phyloP scores from a whole-genome alignment of 2,888 invertebrate species.

The Drosophila helvetica region DNA sequence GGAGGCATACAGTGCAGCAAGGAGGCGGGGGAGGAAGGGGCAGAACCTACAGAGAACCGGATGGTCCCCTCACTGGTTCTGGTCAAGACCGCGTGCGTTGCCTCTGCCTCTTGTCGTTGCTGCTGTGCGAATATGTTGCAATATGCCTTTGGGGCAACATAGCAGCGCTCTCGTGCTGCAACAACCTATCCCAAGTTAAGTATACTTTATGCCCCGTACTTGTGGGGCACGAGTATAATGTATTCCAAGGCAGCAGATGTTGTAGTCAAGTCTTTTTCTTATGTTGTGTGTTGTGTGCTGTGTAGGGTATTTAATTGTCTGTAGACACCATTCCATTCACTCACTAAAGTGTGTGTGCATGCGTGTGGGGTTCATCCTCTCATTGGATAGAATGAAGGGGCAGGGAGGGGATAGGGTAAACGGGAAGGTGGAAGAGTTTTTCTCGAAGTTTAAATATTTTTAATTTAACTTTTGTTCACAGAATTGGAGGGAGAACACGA shows the following conservation, averaged over 20 bases:
- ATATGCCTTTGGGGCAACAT: conserved; percentile 68
- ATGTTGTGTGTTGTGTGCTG: conserved; percentile 14
- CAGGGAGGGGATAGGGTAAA: conserved; percentile 28
- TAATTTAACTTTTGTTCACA: conserved; percentile 81
- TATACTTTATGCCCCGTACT: conserved; percentile 16
- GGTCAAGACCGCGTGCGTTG: conserved; percentile 31
- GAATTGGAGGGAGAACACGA: conserved; percentile 17
- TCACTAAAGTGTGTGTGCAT: conserved; percentile 58
- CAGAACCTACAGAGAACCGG: conserved; percentile 61
- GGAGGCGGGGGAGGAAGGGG: conserved; percentile 5
- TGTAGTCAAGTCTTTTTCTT: conserved; percentile 50
- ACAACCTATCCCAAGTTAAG: conserved; percentile 83
- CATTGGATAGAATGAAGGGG: conserved; percentile 16
- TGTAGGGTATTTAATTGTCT: neutral
- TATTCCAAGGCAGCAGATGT: neutral
- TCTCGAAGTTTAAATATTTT: conserved; percentile 71
- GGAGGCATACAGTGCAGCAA: neutral
- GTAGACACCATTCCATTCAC: conserved; percentile 45
- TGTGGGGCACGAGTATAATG: neutral
- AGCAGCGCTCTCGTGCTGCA: conserved; percentile 50
- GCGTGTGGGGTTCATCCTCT: conserved; percentile 20
- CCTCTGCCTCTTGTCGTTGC: conserved; percentile 39
- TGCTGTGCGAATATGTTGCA: conserved; percentile 27
- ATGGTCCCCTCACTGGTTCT: conserved; percentile 45
- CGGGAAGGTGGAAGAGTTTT: conserved; percentile 3